These are phyloP conservation scores for Dolichopus griseipennis DNA, from an alignment of 2,888 invertebrate species.

Conservation along the genomic window DNA sequence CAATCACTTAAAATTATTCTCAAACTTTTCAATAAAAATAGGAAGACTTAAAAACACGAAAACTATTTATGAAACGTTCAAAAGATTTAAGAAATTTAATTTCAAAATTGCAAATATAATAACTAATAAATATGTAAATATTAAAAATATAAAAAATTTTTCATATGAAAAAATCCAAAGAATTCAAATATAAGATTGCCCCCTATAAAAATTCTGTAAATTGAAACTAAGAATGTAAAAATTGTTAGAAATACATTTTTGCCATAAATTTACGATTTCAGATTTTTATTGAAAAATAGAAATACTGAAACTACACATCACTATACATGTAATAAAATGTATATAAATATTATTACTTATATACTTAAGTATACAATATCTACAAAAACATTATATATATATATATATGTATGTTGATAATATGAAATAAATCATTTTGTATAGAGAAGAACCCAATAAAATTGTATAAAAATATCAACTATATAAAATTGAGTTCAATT, in stretches of 20 bases:
- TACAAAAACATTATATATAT: not conserved
- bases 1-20: too few species aligned
- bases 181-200: not conserved
- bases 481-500: not conserved
- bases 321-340: too few species aligned
- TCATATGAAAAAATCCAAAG: too few species aligned
- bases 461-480: not conserved
- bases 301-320: not conserved
- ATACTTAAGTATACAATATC: too few species aligned
- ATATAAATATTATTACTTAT: too few species aligned
- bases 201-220: not conserved
- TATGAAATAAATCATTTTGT: not conserved
- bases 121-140: too few species aligned
- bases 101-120: too few species aligned
- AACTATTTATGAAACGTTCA: too few species aligned
- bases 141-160: too few species aligned
- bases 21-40: too few species aligned
- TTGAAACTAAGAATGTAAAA: not conserved
- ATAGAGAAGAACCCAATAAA: not conserved
- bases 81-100: too few species aligned
- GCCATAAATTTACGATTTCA: not conserved
- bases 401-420: not conserved
- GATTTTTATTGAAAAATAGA: slow-evolving; percentile 2
- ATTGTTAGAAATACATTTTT: not conserved
- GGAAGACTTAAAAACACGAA: too few species aligned